Percentiles rank a stretch among this genome's conserved stretches.
Evolutionary conservation across 2,888 invertebrate genomes (phyloP).

Genomic region (Phengaris alcon): DNA sequence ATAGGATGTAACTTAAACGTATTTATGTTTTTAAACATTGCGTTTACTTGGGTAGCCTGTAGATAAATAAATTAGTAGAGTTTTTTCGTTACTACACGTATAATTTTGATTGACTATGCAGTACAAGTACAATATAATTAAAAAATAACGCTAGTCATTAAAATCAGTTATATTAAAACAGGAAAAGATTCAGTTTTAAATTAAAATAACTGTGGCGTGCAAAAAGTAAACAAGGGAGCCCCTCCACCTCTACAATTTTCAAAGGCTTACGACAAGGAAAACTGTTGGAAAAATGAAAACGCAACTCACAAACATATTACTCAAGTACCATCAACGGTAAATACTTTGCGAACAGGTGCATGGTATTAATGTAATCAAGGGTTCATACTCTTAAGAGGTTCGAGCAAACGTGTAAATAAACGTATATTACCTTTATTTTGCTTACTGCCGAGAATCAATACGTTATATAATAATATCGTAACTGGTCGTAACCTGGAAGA

Average conservation of each 20-base stretch:
- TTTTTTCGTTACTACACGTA: too few relatives aligned
- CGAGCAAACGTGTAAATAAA: constrained; percentile 15
- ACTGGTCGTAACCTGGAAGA: not conserved
- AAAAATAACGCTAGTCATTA: not conserved
- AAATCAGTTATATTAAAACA: not conserved
- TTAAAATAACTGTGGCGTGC: not conserved
- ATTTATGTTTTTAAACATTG: not conserved
- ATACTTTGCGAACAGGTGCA: constrained; percentile 24
- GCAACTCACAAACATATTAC: constrained; percentile 16
- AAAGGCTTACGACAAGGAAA: constrained; percentile 27
- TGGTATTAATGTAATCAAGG: constrained; percentile 23
- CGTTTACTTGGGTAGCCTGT: too few relatives aligned
- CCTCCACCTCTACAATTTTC: not conserved
- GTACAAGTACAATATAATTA: not conserved
- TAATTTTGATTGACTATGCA: too few relatives aligned
- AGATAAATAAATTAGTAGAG: too few relatives aligned
- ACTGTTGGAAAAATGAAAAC: constrained; percentile 22
- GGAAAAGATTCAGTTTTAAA: not conserved
- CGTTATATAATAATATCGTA: too few relatives aligned
- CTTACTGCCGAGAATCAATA: not conserved
- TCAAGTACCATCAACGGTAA: constrained; percentile 13
- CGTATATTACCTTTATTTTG: not conserved
- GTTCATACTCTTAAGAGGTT: constrained; percentile 12
- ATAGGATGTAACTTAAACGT: constrained; percentile 8
- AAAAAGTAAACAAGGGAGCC: constrained; percentile 5